Conservation (phyloP, 2,888 invertebrate species). For the Microdon myrmicae region DNA sequence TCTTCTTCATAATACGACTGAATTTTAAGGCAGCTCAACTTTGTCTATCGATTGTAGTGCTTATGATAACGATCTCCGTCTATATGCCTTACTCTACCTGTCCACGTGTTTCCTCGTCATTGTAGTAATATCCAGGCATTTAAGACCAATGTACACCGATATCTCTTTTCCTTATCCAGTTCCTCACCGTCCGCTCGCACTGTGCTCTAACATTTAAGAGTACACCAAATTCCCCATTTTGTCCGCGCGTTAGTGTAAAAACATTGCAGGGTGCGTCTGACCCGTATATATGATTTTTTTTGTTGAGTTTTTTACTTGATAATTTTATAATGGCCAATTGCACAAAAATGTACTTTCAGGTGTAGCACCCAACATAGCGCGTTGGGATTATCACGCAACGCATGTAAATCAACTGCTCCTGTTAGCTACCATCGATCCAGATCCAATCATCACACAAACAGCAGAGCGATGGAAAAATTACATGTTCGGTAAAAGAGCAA, state of each 20-base stretch:
- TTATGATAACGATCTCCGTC: constrained; percentile 76
- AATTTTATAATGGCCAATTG: background rate
- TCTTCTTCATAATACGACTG: constrained; percentile 78
- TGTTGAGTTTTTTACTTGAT: background rate
- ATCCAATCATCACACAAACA: constrained; percentile 82
- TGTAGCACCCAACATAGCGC: constrained; percentile 91
- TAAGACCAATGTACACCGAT: too few relatives aligned
- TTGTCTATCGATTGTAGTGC: constrained; percentile 72
- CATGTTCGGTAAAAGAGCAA: constrained; percentile 92
- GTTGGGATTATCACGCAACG: constrained; percentile 99
- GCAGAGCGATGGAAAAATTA: constrained; percentile 95
- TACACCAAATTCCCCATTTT: too few relatives aligned
- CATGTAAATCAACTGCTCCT: constrained; percentile 96
- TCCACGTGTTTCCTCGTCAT: constrained; percentile 60
- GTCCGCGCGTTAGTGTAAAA: too few relatives aligned
- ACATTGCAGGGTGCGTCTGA: too few relatives aligned
- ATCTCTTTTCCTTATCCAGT: too few relatives aligned
- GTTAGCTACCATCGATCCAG: constrained; percentile 84
- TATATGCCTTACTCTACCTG: constrained; percentile 78
- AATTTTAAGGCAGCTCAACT: constrained; percentile 81
- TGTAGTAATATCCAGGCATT: too few relatives aligned
- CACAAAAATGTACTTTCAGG: constrained; percentile 50
- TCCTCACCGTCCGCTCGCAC: too few relatives aligned
- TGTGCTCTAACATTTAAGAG: too few relatives aligned
- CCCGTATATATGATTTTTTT: background rate